Conservation (phyloP, 2,888 invertebrate species). For the Digitonthophagus gazella region DNA sequence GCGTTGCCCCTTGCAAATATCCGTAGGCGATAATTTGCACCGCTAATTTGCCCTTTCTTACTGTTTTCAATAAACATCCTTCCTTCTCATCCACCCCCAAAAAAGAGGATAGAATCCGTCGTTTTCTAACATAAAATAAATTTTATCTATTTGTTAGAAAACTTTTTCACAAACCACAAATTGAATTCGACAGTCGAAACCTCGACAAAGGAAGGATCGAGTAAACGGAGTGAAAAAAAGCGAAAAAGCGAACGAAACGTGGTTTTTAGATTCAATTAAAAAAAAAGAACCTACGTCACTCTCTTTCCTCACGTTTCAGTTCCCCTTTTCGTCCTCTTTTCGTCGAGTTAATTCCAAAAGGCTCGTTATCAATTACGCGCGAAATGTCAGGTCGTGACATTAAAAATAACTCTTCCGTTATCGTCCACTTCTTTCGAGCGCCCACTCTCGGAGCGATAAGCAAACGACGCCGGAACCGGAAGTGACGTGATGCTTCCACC, state of each 20-base stretch:
- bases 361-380: slow-evolving; percentile 16
- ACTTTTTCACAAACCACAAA: neutral
- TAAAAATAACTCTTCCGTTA: slow-evolving; percentile 15
- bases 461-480: slow-evolving; percentile 19
- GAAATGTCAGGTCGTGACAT: slow-evolving; percentile 14
- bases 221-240: neutral
- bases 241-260: too few species aligned
- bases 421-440: slow-evolving; percentile 12
- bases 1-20: neutral
- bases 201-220: neutral
- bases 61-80: neutral
- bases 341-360: neutral
- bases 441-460: slow-evolving; percentile 17
- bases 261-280: neutral
- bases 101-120: too few species aligned
- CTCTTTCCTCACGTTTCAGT: neutral
- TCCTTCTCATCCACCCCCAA: neutral
- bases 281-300: neutral
- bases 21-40: neutral
- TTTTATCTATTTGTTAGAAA: neutral
- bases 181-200: neutral
- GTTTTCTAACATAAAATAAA: too few species aligned
- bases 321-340: slow-evolving; percentile 16
- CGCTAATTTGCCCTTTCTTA: neutral
- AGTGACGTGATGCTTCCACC: slow-evolving; percentile 10